Base-by-base conservation (phyloP, 2,113 vertebrate genomes). In the Neofelis nebulosa region DNA sequence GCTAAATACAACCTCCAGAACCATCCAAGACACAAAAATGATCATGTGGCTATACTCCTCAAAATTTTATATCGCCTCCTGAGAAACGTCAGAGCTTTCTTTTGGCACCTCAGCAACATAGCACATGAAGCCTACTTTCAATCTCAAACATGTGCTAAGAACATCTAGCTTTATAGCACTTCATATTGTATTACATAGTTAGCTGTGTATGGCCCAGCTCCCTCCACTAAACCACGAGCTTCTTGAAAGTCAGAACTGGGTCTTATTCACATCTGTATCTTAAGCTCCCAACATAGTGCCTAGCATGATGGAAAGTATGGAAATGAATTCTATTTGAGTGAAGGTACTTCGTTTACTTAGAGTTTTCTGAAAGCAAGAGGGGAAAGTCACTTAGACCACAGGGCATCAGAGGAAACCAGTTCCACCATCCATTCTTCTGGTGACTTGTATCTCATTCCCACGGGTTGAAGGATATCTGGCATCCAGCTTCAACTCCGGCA, bases 151-250 rank as follows among this genome's bases (percentile, higher is more conserved):
- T 4, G 13, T 25, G 31, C 79, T 27, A 25, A 25, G 27, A n/a
- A 78, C 52, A 2, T 15, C 66, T n/a, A 8, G 3, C 68, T 25
- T 74, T 14, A 5, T 0, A 57, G 50, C 36, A 5, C 3, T 38
- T 50, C 63, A 78, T 8, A 4, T 0, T 0, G 0, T 7, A 6
- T 57, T 19, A 23, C 4, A 4, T 1, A 27, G 57, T 57, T 31
- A 15, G 25, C 10, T 23, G 6, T 12, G 3, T 11, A 31, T 0
- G 8, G 61, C 50, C 81, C 1, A 14, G 7, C 45, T 29, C 61
- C 55, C 41, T 69, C 45, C 45, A 25, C 73, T 41, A 21, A 45
- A 76, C 33, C 7, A 2, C 0, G 2, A n/a, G 52, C 73, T 50
- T 48, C 79, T 27, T 7, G 36, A 81, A 94, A 84, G 63, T 50